Evolutionary conservation across 2,797 vertebrate species (phyloP), one percentile per base, ranked within the genome.

Genomic region (Rhinogobio ventralis): DNA sequence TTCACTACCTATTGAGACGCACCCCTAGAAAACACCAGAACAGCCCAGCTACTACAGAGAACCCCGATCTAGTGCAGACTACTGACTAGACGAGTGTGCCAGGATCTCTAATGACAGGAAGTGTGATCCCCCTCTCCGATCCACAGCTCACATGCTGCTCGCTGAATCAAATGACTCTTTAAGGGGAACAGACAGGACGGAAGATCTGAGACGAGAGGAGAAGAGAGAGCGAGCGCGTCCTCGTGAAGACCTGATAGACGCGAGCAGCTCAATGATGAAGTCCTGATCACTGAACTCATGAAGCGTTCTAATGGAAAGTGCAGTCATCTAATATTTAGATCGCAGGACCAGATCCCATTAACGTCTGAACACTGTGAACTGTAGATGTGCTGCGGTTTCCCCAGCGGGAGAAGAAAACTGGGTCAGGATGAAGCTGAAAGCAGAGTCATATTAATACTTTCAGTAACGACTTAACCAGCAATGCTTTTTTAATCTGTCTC

Each of bases 251-350:
- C 14, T 15, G 45, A 46, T 14, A 46, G 45, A 46, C 4, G 1
- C 13, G 14, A 49, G 46, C 49, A 51, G 49, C 49, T 51, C 49
- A 51, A 51, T 51, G 46, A 49, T n/a, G 30, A 51, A 51, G 49
- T 39, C 20, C 19, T 23, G 51, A 53, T 53, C 51, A 53, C 51
- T 53, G 20, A 55, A 55, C 20, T 82, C 81, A 82, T 68, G 87
- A 84, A 62, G 74, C 49, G 53, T 86, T 17, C 42, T 7, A 64
- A 57, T 79, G 62, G 23, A 79, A 9, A 79, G 42, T 69, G 67
- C 79, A 81, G 57, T 53, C 33, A 72, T 80, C 57, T 83, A 66
- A 83, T 86, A 71, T 83, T 83, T 28, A 60, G 25, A 85, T 64
- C 20, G 14, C 15, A 64, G 42, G n/a, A 71, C 25, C 64, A 45